A percentile compares a stretch with the other conserved stretches of the same genome.
Conservation (phyloP, 2,888 invertebrate species). For the Halocaridina rubra region DNA sequence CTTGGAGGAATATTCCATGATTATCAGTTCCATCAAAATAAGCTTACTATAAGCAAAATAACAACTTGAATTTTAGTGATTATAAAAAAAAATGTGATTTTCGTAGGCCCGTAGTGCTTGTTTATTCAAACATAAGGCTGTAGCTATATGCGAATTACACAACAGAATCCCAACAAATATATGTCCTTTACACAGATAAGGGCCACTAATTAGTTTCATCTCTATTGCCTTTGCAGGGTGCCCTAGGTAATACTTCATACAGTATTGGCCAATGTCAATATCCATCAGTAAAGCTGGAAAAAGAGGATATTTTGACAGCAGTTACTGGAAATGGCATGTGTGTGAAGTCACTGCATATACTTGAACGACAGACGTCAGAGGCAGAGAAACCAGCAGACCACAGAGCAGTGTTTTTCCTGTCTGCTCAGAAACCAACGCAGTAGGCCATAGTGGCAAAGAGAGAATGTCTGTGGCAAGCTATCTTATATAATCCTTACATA, state of each 20-base stretch:
- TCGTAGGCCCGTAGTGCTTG: too few species aligned
- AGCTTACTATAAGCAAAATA: too few species aligned
- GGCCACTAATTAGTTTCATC: too few species aligned
- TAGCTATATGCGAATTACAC: too few species aligned
- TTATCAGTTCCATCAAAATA: too few species aligned
- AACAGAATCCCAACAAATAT: too few species aligned
- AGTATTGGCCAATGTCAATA: background rate
- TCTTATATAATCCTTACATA: too few species aligned
- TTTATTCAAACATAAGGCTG: too few species aligned
- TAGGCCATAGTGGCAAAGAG: background rate
- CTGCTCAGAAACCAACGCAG: background rate
- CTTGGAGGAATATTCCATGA: too few species aligned
- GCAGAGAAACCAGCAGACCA: slow-evolving; percentile 21
- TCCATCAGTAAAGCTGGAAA: slow-evolving; percentile 26
- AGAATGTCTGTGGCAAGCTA: background rate
- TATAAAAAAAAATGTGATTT: too few species aligned
- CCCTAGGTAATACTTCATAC: slow-evolving; percentile 15
- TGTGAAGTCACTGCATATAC: background rate
- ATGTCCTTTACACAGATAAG: too few species aligned
- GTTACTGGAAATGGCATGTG: background rate
- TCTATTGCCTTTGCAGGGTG: background rate
- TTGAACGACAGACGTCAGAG: background rate
- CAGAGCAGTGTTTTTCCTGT: slow-evolving; percentile 20
- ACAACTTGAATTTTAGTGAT: too few species aligned
- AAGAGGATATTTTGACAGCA: slow-evolving; percentile 3